A percentile compares a stretch with the other conserved stretches of the same genome.
Evolutionary conservation across 2,888 invertebrate genomes (phyloP).

Genomic region (Cheilosia impressa): DNA sequence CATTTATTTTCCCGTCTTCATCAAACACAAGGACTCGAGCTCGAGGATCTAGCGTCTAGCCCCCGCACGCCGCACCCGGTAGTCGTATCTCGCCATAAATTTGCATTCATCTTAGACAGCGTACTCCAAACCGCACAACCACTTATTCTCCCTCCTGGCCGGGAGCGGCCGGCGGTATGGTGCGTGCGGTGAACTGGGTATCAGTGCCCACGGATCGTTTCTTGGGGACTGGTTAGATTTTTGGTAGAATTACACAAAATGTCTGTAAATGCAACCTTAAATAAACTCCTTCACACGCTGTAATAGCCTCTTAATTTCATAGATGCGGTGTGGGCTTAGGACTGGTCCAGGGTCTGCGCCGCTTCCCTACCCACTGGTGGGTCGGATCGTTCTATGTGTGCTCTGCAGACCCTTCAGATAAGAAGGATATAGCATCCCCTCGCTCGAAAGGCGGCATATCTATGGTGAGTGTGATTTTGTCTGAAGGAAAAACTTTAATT

Average conservation of each 20-base stretch:
- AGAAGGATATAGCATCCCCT: constrained; percentile 66
- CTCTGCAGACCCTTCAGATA: constrained; percentile 68
- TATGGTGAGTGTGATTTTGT: constrained; percentile 56
- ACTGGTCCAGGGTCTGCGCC: not conserved
- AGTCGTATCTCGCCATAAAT: constrained; percentile 51
- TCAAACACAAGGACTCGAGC: constrained; percentile 53
- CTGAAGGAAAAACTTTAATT: constrained; percentile 46
- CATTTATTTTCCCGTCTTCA: constrained; percentile 74
- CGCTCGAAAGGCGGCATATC: constrained; percentile 54
- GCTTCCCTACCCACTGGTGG: not conserved
- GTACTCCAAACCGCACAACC: constrained; percentile 59
- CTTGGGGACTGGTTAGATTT: constrained; percentile 54
- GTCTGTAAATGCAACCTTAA: constrained; percentile 73
- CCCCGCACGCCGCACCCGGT: not conserved
- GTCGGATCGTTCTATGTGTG: constrained; percentile 19
- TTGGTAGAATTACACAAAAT: constrained; percentile 64
- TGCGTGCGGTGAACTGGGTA: constrained; percentile 25
- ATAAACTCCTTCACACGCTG: constrained; percentile 73
- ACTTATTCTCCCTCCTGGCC: constrained; percentile 42
- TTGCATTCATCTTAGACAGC: constrained; percentile 70
- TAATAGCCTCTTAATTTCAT: constrained; percentile 71
- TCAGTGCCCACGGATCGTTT: constrained; percentile 49
- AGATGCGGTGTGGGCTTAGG: constrained; percentile 43
- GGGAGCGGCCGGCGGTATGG: not conserved
- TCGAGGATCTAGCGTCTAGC: not conserved